phyloP scores from a whole-genome alignment of 1,140 invertebrate species.

The Drosophila virilis region DNA sequence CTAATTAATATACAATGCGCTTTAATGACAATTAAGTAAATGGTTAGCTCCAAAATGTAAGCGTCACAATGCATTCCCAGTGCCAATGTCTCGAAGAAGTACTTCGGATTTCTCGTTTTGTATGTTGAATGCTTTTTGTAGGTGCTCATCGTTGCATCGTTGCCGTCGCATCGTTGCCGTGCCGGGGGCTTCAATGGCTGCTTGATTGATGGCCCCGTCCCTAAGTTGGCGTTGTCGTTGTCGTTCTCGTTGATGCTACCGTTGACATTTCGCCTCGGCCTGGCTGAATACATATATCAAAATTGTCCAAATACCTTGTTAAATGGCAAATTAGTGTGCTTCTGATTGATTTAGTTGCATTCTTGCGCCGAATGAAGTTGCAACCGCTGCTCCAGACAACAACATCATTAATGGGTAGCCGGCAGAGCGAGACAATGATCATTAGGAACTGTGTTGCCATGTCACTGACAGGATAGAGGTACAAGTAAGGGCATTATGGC shows the following conservation, averaged over 20 bases:
- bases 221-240: constrained; percentile 46
- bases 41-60: constrained; percentile 61
- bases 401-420: background rate
- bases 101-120: background rate
- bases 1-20: constrained; percentile 76
- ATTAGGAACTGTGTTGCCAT: constrained; percentile 6
- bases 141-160: too few relatives aligned
- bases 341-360: constrained; percentile 84
- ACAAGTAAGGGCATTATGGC: constrained; percentile 1
- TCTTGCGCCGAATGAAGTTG: constrained; percentile 76
- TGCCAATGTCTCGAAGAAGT: background rate
- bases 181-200: constrained; percentile 43
- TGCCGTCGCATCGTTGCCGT: constrained; percentile 1
- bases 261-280: constrained; percentile 71
- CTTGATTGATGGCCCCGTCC: constrained; percentile 73
- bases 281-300: constrained; percentile 80
- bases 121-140: constrained; percentile 3
- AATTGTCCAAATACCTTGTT: constrained; percentile 84
- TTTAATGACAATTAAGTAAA: constrained; percentile 68
- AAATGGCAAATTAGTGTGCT: constrained; percentile 84
- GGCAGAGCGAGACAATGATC: background rate
- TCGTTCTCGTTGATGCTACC: constrained; percentile 52
- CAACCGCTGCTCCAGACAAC: constrained; percentile 48
- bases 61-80: constrained; percentile 20
- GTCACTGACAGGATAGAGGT: background rate